These are phyloP conservation scores for Peromyscus californicus DNA, from an alignment of 2,113 vertebrate species.

Conservation along the genomic window DNA sequence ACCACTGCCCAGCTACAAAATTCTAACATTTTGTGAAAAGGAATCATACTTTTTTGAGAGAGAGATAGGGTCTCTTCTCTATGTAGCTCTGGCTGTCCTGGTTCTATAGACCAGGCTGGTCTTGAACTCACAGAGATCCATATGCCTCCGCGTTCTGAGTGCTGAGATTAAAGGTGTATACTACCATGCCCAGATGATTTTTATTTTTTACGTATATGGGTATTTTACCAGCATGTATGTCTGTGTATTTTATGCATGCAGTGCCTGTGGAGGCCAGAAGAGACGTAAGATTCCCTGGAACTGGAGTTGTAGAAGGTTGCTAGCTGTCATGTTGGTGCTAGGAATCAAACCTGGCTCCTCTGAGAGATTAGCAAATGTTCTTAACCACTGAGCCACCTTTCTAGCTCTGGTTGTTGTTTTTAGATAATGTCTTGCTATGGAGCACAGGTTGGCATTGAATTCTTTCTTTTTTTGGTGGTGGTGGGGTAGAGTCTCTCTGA, in stretches of 20 bases:
- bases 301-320: not conserved
- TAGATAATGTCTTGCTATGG: not conserved
- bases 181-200: not conserved
- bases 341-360: not conserved
- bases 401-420: not conserved
- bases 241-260: not conserved
- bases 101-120: not conserved
- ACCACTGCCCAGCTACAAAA: not conserved
- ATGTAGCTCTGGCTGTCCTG: not conserved
- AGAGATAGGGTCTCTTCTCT: not conserved
- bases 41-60: not conserved
- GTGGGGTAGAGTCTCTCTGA: too few species aligned
- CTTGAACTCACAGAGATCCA: not conserved
- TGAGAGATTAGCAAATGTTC: not conserved
- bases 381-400: not conserved
- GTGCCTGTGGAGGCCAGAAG: not conserved
- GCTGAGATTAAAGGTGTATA: not conserved
- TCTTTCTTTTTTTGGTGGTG: too few species aligned
- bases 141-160: not conserved
- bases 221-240: not conserved
- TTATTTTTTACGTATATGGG: not conserved
- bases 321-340: not conserved
- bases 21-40: not conserved
- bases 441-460: not conserved
- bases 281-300: not conserved